Conservation (phyloP, 2,888 invertebrate genomes). For the Bombylius major region DNA sequence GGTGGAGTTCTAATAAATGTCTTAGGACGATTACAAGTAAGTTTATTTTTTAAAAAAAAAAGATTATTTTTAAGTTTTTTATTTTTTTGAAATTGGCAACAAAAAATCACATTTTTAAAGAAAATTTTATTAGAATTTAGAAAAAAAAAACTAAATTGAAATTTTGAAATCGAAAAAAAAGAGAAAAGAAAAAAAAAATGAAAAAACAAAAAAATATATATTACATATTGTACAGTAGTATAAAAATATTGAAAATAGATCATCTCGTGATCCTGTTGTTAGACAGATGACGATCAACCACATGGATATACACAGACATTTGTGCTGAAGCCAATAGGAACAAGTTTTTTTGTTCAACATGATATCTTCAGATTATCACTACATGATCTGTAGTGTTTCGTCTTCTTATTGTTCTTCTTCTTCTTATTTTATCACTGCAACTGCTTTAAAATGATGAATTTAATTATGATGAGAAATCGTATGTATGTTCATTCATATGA, state of each 20-base stretch:
- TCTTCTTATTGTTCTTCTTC: background rate
- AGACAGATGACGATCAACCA: constrained; percentile 93
- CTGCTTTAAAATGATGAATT: too few relatives aligned
- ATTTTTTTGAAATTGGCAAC: too few relatives aligned
- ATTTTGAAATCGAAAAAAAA: too few relatives aligned
- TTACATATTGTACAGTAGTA: background rate
- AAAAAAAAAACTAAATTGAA: too few relatives aligned
- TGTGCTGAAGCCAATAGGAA: constrained; percentile 78
- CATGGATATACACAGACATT: constrained; percentile 91
- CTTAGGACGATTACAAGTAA: constrained; percentile 89
- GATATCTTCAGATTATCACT: constrained; percentile 90
- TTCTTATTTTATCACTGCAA: too few relatives aligned
- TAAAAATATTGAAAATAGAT: constrained; percentile 5
- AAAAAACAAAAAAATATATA: background rate
- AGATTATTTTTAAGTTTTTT: too few relatives aligned
- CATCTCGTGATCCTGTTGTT: constrained; percentile 20
- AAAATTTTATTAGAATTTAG: too few relatives aligned
- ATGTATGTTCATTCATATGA: too few relatives aligned
- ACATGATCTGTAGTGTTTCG: constrained; percentile 56
- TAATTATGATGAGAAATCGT: too few relatives aligned
- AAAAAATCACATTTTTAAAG: background rate
- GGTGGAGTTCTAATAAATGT: constrained; percentile 94
- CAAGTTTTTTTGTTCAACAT: constrained; percentile 86
- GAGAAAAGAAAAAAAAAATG: too few relatives aligned
- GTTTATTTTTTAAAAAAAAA: constrained; percentile 18